Base-by-base conservation (phyloP, 2,113 vertebrate genomes). In the Psilopsiagon aymara region DNA sequence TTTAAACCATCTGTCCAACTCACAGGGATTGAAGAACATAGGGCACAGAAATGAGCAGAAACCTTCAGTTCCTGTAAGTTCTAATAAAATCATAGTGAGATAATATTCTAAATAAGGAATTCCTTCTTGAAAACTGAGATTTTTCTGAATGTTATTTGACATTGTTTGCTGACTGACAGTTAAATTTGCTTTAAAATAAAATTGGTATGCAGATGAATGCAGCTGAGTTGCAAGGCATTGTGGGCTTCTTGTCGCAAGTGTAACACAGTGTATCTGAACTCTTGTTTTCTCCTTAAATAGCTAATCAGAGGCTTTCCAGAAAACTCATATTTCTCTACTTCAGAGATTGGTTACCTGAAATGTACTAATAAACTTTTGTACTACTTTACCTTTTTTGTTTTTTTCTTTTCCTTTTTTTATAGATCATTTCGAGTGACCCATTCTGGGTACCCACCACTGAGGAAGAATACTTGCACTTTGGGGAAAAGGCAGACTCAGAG, bases 391-490 rank as follows among this genome's bases (percentile, higher is more conserved):
- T 5, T 5, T 67, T 43, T 23, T 89, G 44, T 17, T 2, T 71
- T 49, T 68, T 94, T 55, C 13, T 5, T 57, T 62, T 57, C 53
- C 49, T 74, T 52, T 86, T 49, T 92, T 27, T 13, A 18, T 24
- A 99, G 99, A 97, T 99, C 69, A 99, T 99, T 93, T 86, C 97
- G 33, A 99, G 99, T 12, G 99, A 99, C 92, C 99, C 99, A 0
- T 99, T 98, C 97, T 99, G 99, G 99, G 99, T 99, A 14, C 99
- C 99, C 3, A 99, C 99, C 77, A 99, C 99, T 0, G 99, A 99
- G 76, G 99, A 99, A 83, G 99, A 99, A 33, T 99, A 99, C 94
- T 95, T 99, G 94, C 99, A 99, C 97, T 99, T 99, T 28, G 99
- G 99, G 55, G 99, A 99, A 88, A 99, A 99, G 94, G 99, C 99